Evolutionary conservation across 2,113 vertebrate species (phyloP).

Genomic region (Sisor rabdophorus): DNA sequence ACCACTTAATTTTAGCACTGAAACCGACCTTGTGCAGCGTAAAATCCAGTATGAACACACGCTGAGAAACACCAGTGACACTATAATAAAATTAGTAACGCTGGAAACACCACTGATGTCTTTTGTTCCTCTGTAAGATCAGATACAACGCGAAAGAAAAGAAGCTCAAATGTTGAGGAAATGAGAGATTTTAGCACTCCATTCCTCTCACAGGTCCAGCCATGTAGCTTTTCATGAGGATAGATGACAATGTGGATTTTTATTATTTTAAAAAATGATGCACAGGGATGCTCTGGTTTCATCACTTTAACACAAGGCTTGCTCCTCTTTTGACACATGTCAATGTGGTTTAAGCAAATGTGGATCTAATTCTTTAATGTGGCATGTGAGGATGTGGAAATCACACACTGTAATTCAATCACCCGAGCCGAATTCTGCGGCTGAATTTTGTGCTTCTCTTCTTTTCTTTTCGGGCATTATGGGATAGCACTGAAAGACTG

Average conservation of each 20-base stretch:
- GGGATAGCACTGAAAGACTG: conserved; percentile 65
- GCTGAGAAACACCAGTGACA: neutral
- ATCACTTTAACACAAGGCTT: conserved; percentile 4
- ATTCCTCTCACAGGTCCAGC: conserved; percentile 17
- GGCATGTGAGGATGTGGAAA: conserved; percentile 28
- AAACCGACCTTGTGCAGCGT: neutral
- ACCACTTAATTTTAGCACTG: neutral
- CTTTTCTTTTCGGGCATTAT: conserved; percentile 63
- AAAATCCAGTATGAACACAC: neutral
- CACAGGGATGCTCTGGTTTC: conserved; percentile 32
- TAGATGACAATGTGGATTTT: conserved; percentile 29
- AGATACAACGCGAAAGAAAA: conserved; percentile 10
- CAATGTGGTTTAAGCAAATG: conserved; percentile 24
- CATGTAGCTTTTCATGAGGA: conserved; percentile 34
- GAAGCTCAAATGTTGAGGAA: conserved; percentile 38
- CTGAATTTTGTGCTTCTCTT: conserved; percentile 31
- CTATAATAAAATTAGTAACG: conserved; percentile 22
- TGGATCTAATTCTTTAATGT: conserved; percentile 42
- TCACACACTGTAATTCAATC: conserved; percentile 19
- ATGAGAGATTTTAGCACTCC: conserved; percentile 42
- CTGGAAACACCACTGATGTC: conserved; percentile 30
- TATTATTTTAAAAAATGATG: conserved; percentile 16
- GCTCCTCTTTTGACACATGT: conserved; percentile 18
- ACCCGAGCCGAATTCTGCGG: conserved; percentile 9
- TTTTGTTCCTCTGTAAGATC: neutral